Percentiles rank a stretch among this genome's conserved stretches.
phyloP scores from a whole-genome alignment of 2,113 vertebrate genomes.

The Lepidothrix coronata region DNA sequence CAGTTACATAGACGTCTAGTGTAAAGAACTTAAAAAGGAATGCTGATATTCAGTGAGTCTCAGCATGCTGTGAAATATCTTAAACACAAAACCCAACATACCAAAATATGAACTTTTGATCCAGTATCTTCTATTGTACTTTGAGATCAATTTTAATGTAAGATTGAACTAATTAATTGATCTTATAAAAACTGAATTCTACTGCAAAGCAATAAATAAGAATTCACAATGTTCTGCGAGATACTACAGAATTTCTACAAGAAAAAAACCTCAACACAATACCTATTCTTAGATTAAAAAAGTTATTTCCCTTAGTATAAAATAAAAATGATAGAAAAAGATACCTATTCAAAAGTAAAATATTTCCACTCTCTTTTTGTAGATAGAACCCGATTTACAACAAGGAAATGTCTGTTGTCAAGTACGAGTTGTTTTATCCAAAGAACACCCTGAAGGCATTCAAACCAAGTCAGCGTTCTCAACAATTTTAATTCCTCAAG shows the following conservation, averaged over 20 bases:
- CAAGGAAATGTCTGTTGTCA: neutral
- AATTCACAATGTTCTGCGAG: neutral
- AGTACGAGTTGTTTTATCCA: neutral
- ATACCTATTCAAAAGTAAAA: neutral
- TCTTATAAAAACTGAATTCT: neutral
- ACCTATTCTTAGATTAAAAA: neutral
- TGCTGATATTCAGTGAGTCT: neutral
- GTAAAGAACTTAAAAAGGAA: neutral
- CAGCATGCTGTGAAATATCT: neutral
- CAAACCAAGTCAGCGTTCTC: neutral
- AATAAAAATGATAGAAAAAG: neutral
- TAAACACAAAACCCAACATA: neutral
- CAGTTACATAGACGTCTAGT: neutral
- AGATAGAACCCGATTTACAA: neutral
- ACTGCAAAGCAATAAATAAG: neutral
- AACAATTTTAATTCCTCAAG: neutral
- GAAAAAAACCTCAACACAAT: neutral
- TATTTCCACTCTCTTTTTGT: neutral
- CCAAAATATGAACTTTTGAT: neutral
- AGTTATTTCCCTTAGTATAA: neutral
- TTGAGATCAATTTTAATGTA: neutral
- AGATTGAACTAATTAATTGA: neutral
- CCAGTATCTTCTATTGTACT: neutral
- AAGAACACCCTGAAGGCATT: neutral
- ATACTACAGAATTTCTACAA: neutral